Conservation (phyloP, 1,140 invertebrate genomes). For the Parasteatoda tepidariorum region DNA sequence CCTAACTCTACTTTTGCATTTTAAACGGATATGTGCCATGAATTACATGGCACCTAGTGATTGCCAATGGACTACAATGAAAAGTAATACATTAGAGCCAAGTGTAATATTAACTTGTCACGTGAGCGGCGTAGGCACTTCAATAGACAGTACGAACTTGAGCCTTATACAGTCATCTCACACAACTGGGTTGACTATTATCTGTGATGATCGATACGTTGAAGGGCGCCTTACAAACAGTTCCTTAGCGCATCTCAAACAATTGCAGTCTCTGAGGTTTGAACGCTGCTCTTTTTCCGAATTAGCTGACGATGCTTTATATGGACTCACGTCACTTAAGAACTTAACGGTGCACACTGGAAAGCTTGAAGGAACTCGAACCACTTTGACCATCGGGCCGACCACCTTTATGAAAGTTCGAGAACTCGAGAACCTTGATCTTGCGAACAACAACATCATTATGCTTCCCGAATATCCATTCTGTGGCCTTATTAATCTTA, state of each 20-base stretch:
- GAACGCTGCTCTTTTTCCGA: conserved; percentile 83
- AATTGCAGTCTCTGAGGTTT: conserved; percentile 77
- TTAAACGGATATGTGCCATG: conserved; percentile 1
- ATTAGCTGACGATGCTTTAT: conserved; percentile 77
- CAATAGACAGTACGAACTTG: conserved; percentile 62
- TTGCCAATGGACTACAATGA: conserved; percentile 40
- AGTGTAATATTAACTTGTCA: conserved; percentile 59
- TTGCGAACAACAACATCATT: conserved; percentile 62
- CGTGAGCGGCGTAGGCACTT: conserved; percentile 56
- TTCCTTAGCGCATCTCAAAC: conserved; percentile 81
- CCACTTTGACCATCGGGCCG: conserved; percentile 78
- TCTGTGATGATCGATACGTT: conserved; percentile 63
- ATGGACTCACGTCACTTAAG: conserved; percentile 76
- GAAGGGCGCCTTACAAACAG: conserved; percentile 67
- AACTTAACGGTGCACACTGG: conserved; percentile 78
- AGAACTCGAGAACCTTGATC: conserved; percentile 75
- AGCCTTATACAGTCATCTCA: conserved; percentile 63
- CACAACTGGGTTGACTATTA: conserved; percentile 60
- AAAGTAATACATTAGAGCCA: background rate
- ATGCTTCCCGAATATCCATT: conserved; percentile 69
- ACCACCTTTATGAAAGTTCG: conserved; percentile 73
- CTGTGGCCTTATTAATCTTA: conserved; percentile 81
- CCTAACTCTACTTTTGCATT: background rate
- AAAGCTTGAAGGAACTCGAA: conserved; percentile 78
- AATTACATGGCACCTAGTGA: conserved; percentile 55